These are phyloP conservation scores for Dendropsophus ebraccatus DNA, from an alignment of 2,113 vertebrate genomes.

Conservation along the genomic window DNA sequence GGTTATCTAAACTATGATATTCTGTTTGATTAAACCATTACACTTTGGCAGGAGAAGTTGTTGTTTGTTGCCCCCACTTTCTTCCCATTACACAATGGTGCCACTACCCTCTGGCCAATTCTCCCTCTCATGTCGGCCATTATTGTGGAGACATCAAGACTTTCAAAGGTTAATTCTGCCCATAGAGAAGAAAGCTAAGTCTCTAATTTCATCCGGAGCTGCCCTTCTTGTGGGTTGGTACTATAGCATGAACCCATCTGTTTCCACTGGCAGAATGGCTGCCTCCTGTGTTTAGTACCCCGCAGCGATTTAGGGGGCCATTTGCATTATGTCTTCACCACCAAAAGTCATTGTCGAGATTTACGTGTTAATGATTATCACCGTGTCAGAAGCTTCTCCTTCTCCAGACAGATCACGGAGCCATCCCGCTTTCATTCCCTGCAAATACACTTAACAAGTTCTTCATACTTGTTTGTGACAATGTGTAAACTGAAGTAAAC, in stretches of 20 bases:
- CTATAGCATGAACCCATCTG: background rate
- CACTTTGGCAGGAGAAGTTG: too few species aligned
- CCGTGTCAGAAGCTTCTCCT: background rate
- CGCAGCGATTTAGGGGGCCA: background rate
- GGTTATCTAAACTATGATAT: too few species aligned
- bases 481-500: constrained; percentile 67
- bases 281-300: background rate
- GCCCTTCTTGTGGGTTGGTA: too few species aligned
- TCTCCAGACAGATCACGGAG: background rate
- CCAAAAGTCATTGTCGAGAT: background rate
- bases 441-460: constrained; percentile 45
- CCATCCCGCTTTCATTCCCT: background rate
- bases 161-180: too few species aligned
- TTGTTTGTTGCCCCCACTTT: too few species aligned
- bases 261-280: background rate
- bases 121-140: too few species aligned
- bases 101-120: too few species aligned
- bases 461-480: constrained; percentile 65
- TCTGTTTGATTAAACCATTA: too few species aligned
- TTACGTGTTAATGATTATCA: background rate
- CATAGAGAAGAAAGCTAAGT: too few species aligned
- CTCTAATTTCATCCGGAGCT: too few species aligned
- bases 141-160: too few species aligned
- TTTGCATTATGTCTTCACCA: background rate
- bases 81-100: too few species aligned